Evolutionary conservation across 53 echinoderm and acorn worm species (phyloP).

Genomic region (Holothuria leucospilota): DNA sequence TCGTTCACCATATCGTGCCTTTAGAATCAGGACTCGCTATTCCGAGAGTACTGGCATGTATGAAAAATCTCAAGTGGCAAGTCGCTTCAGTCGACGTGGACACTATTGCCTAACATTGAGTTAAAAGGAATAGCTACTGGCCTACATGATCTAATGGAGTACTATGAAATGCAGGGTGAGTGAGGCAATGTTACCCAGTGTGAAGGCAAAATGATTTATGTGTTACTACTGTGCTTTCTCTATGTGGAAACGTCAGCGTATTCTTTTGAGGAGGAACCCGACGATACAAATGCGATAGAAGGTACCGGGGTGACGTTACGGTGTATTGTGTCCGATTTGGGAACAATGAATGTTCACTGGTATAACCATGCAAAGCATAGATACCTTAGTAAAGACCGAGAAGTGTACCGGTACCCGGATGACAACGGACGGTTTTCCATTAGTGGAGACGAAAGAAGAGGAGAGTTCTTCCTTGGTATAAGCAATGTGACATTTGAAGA

Average conservation of each 20-base stretch:
- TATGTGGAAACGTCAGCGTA: neutral
- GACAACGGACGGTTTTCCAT: constrained; percentile 53
- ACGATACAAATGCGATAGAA: constrained; percentile 52
- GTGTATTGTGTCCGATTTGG: constrained; percentile 58
- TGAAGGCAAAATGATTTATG: constrained; percentile 1
- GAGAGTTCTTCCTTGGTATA: constrained; percentile 55
- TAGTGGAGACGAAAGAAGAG: constrained; percentile 14
- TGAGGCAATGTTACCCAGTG: too few relatives aligned
- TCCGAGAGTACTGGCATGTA: too few relatives aligned
- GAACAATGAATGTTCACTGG: constrained; percentile 52
- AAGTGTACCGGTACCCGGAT: constrained; percentile 36
- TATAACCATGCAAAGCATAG: constrained; percentile 59
- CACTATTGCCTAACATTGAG: too few relatives aligned
- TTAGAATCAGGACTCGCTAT: too few relatives aligned
- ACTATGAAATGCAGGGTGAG: too few relatives aligned
- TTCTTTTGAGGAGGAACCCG: constrained; percentile 55
- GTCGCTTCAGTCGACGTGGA: too few relatives aligned
- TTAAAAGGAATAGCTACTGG: too few relatives aligned
- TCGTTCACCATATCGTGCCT: too few relatives aligned
- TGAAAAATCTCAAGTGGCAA: too few relatives aligned
- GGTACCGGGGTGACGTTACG: constrained; percentile 50
- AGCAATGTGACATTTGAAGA: constrained; percentile 51
- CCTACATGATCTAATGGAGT: too few relatives aligned
- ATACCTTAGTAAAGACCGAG: constrained; percentile 56
- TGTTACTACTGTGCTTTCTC: neutral